These are phyloP conservation scores for Pseudomyrmex concolor DNA, from an alignment of 1,140 invertebrate species.

Conservation along the genomic window DNA sequence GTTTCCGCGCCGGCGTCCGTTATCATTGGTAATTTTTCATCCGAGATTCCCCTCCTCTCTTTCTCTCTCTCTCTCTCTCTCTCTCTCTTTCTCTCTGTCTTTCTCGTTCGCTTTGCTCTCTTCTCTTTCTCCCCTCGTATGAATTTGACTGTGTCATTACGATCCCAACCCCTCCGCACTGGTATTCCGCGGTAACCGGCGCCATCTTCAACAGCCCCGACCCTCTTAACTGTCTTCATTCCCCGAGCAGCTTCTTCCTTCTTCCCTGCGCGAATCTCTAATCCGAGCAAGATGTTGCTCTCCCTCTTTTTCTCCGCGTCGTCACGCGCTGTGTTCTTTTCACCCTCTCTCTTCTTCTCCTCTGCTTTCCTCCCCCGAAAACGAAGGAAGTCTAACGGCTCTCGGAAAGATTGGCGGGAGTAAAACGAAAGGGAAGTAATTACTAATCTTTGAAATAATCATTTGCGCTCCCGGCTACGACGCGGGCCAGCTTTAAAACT, in stretches of 20 bases:
- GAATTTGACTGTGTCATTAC: constrained; percentile 74
- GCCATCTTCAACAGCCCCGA: constrained; percentile 53
- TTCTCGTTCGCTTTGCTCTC: neutral
- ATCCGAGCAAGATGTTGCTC: constrained; percentile 78
- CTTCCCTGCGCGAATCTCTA: constrained; percentile 65
- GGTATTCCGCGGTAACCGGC: constrained; percentile 47
- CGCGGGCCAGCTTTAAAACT: constrained; percentile 30
- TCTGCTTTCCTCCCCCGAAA: constrained; percentile 2
- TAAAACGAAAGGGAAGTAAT: constrained; percentile 76
- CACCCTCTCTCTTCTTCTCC: neutral
- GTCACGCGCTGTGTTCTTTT: neutral
- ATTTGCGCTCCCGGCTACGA: constrained; percentile 51
- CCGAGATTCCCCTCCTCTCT: constrained; percentile 25
- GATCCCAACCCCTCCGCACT: constrained; percentile 25
- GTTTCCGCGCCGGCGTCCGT: constrained; percentile 58
- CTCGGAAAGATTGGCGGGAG: constrained; percentile 58
- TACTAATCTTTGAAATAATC: constrained; percentile 78
- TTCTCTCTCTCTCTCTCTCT: constrained; percentile 4
- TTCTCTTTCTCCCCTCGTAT: constrained; percentile 51
- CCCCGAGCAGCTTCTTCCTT: constrained; percentile 44
- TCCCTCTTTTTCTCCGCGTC: constrained; percentile 5
- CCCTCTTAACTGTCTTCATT: constrained; percentile 61
- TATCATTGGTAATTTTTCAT: constrained; percentile 74
- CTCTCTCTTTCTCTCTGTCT: neutral
- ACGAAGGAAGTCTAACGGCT: constrained; percentile 61